Evolutionary conservation across 1,140 invertebrate species (phyloP).

Genomic region (Bombus terrestris): DNA sequence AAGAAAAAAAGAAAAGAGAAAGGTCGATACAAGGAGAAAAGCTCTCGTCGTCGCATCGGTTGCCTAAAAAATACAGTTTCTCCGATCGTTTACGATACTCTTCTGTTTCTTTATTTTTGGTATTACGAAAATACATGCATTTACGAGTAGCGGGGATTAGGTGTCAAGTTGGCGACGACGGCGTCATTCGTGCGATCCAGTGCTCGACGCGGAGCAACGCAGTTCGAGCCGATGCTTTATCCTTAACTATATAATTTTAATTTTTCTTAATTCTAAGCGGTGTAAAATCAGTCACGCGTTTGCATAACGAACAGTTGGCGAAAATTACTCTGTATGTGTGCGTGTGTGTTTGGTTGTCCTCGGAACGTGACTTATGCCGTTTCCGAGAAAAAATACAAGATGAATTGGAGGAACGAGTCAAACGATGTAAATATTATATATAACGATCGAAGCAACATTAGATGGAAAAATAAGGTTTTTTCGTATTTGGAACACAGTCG

Average conservation of each 20-base stretch:
- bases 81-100: constrained; percentile 40
- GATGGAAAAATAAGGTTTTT: neutral
- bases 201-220: neutral
- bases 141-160: constrained; percentile 76
- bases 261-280: constrained; percentile 5
- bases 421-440: neutral
- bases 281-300: constrained; percentile 18
- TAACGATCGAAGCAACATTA: neutral
- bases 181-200: neutral
- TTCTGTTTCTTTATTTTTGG: constrained; percentile 76
- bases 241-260: neutral
- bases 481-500: neutral
- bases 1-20: too few relatives aligned
- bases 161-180: constrained; percentile 40
- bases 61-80: constrained; percentile 36
- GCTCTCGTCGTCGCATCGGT: neutral
- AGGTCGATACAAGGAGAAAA: neutral
- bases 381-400: neutral
- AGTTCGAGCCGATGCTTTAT: neutral
- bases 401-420: neutral
- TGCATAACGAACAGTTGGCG: neutral
- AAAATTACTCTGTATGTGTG: neutral
- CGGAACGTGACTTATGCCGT: neutral
- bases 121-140: constrained; percentile 81
- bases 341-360: neutral